Evolutionary conservation across 2,113 vertebrate genomes (phyloP).

Genomic region (Tilapia sparmanii): DNA sequence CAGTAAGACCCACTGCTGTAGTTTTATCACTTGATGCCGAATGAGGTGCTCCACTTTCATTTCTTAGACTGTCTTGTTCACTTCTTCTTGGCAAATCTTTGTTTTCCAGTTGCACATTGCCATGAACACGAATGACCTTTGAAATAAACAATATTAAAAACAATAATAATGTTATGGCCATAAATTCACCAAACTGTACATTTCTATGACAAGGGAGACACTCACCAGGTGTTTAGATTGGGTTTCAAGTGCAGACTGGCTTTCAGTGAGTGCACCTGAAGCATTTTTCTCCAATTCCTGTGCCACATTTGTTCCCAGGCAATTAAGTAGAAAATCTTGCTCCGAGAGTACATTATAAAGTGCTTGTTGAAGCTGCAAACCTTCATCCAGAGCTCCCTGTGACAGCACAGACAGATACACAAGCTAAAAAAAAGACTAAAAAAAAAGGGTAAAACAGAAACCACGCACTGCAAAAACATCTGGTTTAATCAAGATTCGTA

Average conservation of each 20-base stretch:
- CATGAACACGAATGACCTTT: background rate
- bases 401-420: background rate
- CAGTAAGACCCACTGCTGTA: background rate
- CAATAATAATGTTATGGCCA: background rate
- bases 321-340: background rate
- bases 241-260: background rate
- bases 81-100: background rate
- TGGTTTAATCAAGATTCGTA: background rate
- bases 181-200: background rate
- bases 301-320: background rate
- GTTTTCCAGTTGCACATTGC: background rate
- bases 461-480: background rate
- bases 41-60: background rate
- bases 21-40: background rate
- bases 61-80: background rate
- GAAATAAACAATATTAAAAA: background rate
- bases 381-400: slow-evolving; percentile 27
- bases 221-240: slow-evolving; percentile 9
- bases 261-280: background rate
- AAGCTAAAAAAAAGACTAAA: background rate
- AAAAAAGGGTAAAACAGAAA: background rate
- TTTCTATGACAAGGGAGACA: background rate
- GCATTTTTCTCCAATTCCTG: background rate
- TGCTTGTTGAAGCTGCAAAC: background rate
- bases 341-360: background rate